phyloP scores from a whole-genome alignment of 2,113 vertebrate genomes.

The Apus apus region DNA sequence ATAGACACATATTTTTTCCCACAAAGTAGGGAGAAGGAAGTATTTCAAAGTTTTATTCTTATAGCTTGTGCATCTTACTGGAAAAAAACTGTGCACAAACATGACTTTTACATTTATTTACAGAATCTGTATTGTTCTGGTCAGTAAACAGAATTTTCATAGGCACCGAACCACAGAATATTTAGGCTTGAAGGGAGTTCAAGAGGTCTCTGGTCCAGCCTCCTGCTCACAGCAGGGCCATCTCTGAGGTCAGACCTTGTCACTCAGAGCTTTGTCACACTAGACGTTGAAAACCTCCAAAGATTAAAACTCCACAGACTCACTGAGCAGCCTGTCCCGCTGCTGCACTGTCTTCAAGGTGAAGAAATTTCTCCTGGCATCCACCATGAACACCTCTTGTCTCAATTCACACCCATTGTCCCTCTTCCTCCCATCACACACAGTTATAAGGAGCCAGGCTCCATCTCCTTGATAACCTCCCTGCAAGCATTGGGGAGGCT shows the following conservation, averaged over 20 bases:
- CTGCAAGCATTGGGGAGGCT: not conserved
- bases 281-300: not conserved
- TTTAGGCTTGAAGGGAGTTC: not conserved
- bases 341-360: not conserved
- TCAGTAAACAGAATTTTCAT: not conserved
- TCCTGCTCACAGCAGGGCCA: not conserved
- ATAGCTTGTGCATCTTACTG: not conserved
- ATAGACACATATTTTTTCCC: not conserved
- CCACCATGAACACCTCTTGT: not conserved
- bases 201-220: not conserved
- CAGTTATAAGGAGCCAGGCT: not conserved
- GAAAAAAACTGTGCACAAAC: not conserved
- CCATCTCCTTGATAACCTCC: not conserved
- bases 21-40: not conserved
- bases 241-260: not conserved
- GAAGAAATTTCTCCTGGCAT: not conserved
- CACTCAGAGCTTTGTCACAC: not conserved
- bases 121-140: not conserved
- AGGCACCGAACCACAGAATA: not conserved
- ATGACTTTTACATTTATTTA: not conserved
- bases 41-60: not conserved
- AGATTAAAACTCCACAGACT: not conserved
- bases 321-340: not conserved
- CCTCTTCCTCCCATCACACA: not conserved
- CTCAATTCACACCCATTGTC: accelerated